Evolutionary conservation across 1,140 invertebrate species (phyloP), one percentile per base, ranked within the genome.

Genomic region (Heliconius nattereri): DNA sequence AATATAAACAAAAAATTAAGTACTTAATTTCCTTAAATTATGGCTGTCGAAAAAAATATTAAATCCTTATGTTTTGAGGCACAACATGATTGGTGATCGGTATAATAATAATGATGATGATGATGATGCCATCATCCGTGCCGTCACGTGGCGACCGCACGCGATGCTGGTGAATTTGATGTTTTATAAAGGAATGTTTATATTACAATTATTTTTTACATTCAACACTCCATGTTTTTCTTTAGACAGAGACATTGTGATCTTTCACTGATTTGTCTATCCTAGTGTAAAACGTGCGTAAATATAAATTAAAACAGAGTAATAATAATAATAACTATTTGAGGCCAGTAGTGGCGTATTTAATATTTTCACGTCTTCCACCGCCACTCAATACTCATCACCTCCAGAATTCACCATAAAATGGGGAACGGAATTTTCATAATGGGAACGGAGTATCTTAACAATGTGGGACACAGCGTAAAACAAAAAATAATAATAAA

Each of bases 251-350:
- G 40, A 45, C 40, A 13, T 45, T 13, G 11, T 45, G 40, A 45
- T 45, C 49, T 52, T 52, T 52, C 19, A 52, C 19, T 20, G 7
- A 52, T 52, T 52, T 57, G n/a, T 3, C 3, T 29, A 66, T 66
- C 2, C 23, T 2, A 60, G 16, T 23, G 7, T 29, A 0, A 29
- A 3, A 16, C 1, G 1, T 26, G 1, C 1, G 11, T 66, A 13
- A 66, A 29, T 0, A 66, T 26, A 29, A 66, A 57, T 57, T 9
- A 8, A 66, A 66, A 66, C 57, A 11, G 5, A 26, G 8, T 40
- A 57, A 73, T 79, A 79, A 79, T 75, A 79, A 79, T 76, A 80
- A 80, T 52, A 71, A 77, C 16, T 32, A 71, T 45, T 45, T 45
- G 5, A 45, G 40, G 40, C 40, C 13, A 45, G 40, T 45, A 45